Evolutionary conservation across 2,888 invertebrate genomes (phyloP), one percentile per base, ranked within the genome.

Genomic region (Megamerina dolium): DNA sequence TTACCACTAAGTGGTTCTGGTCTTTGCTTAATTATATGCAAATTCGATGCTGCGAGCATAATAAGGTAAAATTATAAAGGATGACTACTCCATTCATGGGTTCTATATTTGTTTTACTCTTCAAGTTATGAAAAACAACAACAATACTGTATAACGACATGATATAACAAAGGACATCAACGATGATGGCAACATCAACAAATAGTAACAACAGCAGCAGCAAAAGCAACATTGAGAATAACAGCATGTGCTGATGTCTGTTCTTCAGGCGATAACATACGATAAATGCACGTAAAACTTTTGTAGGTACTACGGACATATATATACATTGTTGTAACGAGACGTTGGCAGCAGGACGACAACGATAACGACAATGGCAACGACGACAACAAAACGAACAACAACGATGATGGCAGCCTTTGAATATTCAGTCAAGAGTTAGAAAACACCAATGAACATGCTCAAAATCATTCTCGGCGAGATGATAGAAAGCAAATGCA

Each of bases 281-380:
- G 61, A 61, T 65, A 65, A 66, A 60, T 61, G 64, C 66, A 59
- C 66, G 66, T 65, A 66, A 66, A 65, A 60, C 58, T 55, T 60
- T n/a, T n/a, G n/a, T 54, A 61, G 56, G 54, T 53, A 54, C 53
- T 41, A 49, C 39, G 43, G 39, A 29, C 34, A 37, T 26, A 37
- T 29, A 37, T 27, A 21, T 23, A 41, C 37, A 27, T n/a, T 12
- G 12, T n/a, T 31, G 27, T 14, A 9, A 30, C 30, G 30, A 26
- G 12, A 35, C n/a, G 35, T 13, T 8, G 17, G 20, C 19, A 37
- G 26, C n/a, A n/a, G n/a, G n/a, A n/a, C n/a, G 37, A 34, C 18
- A 38, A 41, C 29, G 31, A 36, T 29, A 32, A 43, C 35, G 39
- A 41, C 37, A 38, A 34, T 29, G 36, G 38, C 32, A 36, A 46